Evolutionary conservation across 2,888 invertebrate species (phyloP), one percentile per base, ranked within the genome.

Genomic region (Noctua janthe): DNA sequence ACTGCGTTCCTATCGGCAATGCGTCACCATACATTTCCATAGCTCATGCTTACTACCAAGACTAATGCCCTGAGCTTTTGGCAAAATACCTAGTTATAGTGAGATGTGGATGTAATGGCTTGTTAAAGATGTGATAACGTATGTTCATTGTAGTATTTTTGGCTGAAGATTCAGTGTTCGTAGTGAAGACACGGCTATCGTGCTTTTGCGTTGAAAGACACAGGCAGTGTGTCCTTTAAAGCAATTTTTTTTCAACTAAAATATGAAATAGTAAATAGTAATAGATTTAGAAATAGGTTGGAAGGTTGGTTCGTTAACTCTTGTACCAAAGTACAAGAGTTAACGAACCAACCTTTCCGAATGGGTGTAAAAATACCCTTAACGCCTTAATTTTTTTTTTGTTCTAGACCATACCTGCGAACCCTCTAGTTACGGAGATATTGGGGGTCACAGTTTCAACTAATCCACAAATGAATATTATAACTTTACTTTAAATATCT

Each of bases 71-170:
- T 29, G 47, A 56, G 51, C 23, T 59, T 83, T 86, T 83, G 85
- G 83, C 85, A 85, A 71, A 81, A 51, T 20, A 64, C n/a, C 29
- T 71, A 29, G 35, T 62, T 35, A 75, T 3, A 67, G 39, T 62
- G 51, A 67, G 43, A 75, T 75, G 15, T 35, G 56, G 10, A 75
- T 62, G 54, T 83, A 85, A 85, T 69, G 83, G 67, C 10, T n/a
- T 73, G 56, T 64, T 47, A 20, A 62, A 56, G 13, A 78, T 71
- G 20, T 76, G 67, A 71, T 49, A 77, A 62, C 2, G 51, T 77
- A 77, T 72, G 71, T 82, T 71, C 49, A 29, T n/a, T 78, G 83
- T 69, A 6, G n/a, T 76, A 82, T 75, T 56, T 66, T 75, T 81
- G 70, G 86, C 73, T 59, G 23, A 0, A 67, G 35, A 54, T 62